Evolutionary conservation across 2,797 vertebrate species (phyloP), one percentile per base, ranked within the genome.

Genomic region (Urosaurus nigricauda): DNA sequence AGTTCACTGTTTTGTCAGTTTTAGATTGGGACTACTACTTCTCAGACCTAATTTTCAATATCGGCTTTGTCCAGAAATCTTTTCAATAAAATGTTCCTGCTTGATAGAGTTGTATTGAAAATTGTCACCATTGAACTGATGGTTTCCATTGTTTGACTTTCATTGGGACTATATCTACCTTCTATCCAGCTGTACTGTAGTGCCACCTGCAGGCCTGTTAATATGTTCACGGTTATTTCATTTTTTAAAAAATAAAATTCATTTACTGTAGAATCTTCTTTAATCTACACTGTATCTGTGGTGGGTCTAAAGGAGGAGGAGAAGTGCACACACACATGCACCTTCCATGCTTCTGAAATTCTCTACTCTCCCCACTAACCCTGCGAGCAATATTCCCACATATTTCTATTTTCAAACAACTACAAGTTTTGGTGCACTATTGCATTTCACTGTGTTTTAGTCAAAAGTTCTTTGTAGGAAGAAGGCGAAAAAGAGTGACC

Each of bases 121-220:
- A 95, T 95, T 95, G 95, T 96, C 92, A 93, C 93, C 94, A 96
- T 96, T 94, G 95, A 96, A 95, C 95, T 96, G 92, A 95, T 96
- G 96, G 94, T 95, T 95, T 94, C 96, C 93, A 93, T 96, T 96
- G 96, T 97, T 94, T 21, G 93, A 94, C 78, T 94, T 96, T 94
- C 95, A 94, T 93, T 96, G 94, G 95, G 93, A 96, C 97, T 95
- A 96, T 97, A 95, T 96, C 94, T 95, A 90, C 95, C 94, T 96
- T 96, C 94, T 96, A 96, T 94, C 95, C 96, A 94, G 96, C 97
- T 97, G 97, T 97, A 97, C 97, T 96, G 96, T 96, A 97, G 97
- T 97, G 95, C 96, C 97, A 95, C 96, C 96, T 95, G 96, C 97
- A 96, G 97, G 96, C 97, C 97, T 97, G 97, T 97, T 97, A 97